Evolutionary conservation across 2,113 vertebrate species (phyloP), one percentile per base, ranked within the genome.

Genomic region (Thunnus thynnus): DNA sequence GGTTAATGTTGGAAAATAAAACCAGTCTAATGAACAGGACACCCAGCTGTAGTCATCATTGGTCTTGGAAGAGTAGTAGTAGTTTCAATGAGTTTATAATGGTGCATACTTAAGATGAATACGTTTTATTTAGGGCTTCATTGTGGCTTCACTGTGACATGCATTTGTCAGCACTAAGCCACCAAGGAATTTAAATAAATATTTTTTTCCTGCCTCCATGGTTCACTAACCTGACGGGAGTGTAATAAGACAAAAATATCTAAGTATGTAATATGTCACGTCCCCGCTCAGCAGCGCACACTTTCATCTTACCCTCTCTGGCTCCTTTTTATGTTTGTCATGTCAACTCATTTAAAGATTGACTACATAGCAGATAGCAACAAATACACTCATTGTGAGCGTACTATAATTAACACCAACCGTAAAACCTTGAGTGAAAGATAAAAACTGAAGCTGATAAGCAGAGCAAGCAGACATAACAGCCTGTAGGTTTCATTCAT

Each of bases 1-100:
- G 58, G 48, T 63, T 68, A 65, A 78, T 65, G 67, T 71, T 66
- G 54, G 54, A 79, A 58, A 84, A 64, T 32, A 50, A 72, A 82
- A 77, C 25, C 64, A 60, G 54, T 27, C 36, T 20, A 66, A 3
- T 48, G 17, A 1, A 8, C 20, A 52, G 13, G 50, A 17, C 32
- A 55, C 72, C 13, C 3, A 57, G 44, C 13, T 50, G 10, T 20
- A n/a, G 18, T 57, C 18, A 20, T 76, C 51, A n/a, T 41, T 71
- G 32, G 56, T 25, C 73, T 67, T 80, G 36, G 7, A 57, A 57
- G 48, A 66, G 25, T 52, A 48, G 32, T 52, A 48, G 32, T 48
- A 13, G 62, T 25, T 71, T 16, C 30, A 66, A 14, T 54, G 6
- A 70, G 3, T 30, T 46, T 20, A 36, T 13, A 30, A 20, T 50